phyloP scores from a whole-genome alignment of 1,140 invertebrate species.

The Dreissena polymorpha region DNA sequence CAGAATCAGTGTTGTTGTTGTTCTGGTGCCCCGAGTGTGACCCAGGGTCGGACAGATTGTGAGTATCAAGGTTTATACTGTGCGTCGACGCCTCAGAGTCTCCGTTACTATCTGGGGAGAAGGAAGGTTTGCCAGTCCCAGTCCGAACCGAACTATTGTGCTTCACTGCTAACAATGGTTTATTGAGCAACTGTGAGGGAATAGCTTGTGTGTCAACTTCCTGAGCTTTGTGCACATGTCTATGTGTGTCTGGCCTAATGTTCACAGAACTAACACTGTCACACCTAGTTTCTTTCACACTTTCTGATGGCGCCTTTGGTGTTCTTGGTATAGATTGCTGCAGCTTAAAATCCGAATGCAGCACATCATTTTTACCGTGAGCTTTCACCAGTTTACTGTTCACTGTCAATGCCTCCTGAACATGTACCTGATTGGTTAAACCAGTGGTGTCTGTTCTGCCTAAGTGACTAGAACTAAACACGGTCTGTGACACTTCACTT shows the following conservation, averaged over 20 bases:
- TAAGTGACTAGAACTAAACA: conserved; percentile 49
- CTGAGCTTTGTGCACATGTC: conserved; percentile 34
- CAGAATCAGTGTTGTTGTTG: conserved; percentile 72
- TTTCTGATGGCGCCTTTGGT: background rate
- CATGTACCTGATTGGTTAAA: conserved; percentile 14
- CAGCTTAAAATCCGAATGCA: conserved; percentile 21
- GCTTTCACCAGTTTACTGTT: conserved; percentile 35
- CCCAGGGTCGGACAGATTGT: conserved; percentile 61
- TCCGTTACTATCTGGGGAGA: conserved; percentile 55
- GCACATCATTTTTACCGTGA: conserved; percentile 45
- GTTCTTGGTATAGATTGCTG: conserved; percentile 42
- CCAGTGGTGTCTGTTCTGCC: conserved; percentile 30
- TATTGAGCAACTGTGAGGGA: conserved; percentile 66
- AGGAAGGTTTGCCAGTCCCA: conserved; percentile 19
- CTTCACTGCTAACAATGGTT: conserved; percentile 56
- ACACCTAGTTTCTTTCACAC: conserved; percentile 20
- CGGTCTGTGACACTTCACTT: conserved; percentile 21
- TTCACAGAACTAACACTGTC: conserved; percentile 40
- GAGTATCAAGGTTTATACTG: conserved; percentile 66
- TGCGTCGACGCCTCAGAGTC: conserved; percentile 71
- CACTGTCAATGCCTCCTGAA: conserved; percentile 4
- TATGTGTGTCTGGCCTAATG: background rate
- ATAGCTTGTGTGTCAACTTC: conserved; percentile 48
- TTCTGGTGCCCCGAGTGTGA: conserved; percentile 56
- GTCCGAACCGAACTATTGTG: conserved; percentile 34